phyloP scores from a whole-genome alignment of 35 echinoderm and acorn worm species.

The Stichopus chloronotus region DNA sequence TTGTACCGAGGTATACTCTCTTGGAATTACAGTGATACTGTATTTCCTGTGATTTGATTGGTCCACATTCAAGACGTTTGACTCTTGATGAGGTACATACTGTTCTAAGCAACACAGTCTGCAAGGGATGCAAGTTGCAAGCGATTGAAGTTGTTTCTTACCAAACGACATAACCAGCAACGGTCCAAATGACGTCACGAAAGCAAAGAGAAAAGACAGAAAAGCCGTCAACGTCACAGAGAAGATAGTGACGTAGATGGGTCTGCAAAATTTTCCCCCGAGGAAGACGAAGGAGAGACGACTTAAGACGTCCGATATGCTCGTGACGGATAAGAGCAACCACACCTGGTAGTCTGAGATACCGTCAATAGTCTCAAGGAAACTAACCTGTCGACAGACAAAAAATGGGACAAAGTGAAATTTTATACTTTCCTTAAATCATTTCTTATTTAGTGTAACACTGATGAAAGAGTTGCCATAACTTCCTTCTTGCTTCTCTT shows the following conservation, averaged over 20 bases:
- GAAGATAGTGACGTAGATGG: neutral
- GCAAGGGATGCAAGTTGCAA: too few relatives aligned
- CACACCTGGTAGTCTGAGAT: neutral
- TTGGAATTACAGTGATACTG: too few relatives aligned
- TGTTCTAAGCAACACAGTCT: too few relatives aligned
- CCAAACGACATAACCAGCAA: constrained; percentile 14
- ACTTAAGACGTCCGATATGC: neutral
- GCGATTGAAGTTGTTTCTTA: neutral
- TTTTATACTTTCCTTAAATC: too few relatives aligned
- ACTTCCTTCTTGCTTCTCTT: too few relatives aligned
- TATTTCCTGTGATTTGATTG: too few relatives aligned
- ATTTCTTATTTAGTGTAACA: too few relatives aligned
- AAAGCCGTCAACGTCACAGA: neutral
- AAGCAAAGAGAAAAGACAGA: neutral
- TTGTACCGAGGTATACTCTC: too few relatives aligned
- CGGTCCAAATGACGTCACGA: constrained; percentile 10
- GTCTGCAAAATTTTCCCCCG: constrained; percentile 17
- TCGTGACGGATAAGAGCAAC: constrained; percentile 9
- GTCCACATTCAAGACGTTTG: too few relatives aligned
- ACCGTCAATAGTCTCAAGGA: neutral
- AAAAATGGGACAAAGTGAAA: neutral
- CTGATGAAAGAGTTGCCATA: too few relatives aligned
- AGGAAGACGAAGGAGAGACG: neutral
- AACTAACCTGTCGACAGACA: neutral
- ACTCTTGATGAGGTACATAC: too few relatives aligned